A percentile compares a stretch with the other conserved stretches of the same genome.
Evolutionary conservation across 2,888 invertebrate genomes (phyloP).

Genomic region (Napeogenes sylphis): DNA sequence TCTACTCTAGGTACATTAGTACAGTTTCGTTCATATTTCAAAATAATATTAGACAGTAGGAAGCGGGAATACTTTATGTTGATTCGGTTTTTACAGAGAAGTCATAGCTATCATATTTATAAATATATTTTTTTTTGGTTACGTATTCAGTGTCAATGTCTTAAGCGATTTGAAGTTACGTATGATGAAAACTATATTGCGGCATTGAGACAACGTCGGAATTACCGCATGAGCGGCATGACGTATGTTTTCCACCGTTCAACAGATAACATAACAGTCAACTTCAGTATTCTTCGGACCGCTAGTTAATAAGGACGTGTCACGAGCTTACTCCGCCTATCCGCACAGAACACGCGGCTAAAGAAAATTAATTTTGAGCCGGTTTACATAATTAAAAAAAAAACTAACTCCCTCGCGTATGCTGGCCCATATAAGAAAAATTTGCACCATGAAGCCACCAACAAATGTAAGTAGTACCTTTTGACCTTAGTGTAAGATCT

Average conservation of each 20-base stretch:
- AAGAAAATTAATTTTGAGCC: slow-evolving; percentile 6
- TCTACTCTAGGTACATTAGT: no score
- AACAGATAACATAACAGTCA: no score
- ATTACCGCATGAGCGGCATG: slow-evolving; percentile 7
- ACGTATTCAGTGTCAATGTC: slow-evolving; percentile 22
- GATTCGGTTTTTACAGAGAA: no score
- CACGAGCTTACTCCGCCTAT: slow-evolving; percentile 49
- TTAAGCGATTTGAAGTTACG: slow-evolving; percentile 10
- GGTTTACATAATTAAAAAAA: slow-evolving; percentile 17
- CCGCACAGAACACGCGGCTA: slow-evolving; percentile 37
- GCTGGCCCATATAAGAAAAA: slow-evolving; percentile 56
- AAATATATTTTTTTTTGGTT: no score
- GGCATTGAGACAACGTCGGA: no score
- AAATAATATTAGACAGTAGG: no score
- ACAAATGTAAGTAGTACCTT: slow-evolving; percentile 57
- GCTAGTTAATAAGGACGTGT: slow-evolving; percentile 47
- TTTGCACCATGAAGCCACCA: slow-evolving; percentile 71
- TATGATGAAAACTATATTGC: slow-evolving; percentile 29
- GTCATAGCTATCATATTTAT: no score
- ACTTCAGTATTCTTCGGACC: slow-evolving; percentile 61
- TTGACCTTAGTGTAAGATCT: slow-evolving; percentile 13
- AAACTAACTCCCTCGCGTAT: slow-evolving; percentile 40
- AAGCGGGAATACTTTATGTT: no score
- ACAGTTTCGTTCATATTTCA: no score
- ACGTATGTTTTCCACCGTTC: slow-evolving; percentile 1